Percentiles rank a stretch among this genome's conserved stretches.
Evolutionary conservation across 2,797 vertebrate species (phyloP).

Genomic region (Schizopygopsis pylzovi): DNA sequence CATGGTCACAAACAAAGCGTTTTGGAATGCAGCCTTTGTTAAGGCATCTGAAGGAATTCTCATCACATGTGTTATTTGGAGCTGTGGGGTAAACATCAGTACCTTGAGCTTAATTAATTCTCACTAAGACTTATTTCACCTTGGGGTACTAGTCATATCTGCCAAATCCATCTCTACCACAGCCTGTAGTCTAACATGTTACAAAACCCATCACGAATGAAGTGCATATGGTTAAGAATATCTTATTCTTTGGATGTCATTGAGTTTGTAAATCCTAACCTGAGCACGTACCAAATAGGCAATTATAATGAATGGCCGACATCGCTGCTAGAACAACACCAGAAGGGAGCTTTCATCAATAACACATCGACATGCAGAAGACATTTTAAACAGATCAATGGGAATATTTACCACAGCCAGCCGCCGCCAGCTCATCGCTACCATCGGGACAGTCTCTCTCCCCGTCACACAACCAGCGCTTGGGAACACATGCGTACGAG

Average conservation of each 20-base stretch:
- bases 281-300: conserved; percentile 29
- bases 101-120: conserved; percentile 44
- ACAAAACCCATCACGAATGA: conserved; percentile 13
- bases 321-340: conserved; percentile 25
- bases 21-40: conserved; percentile 94
- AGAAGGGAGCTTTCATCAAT: conserved; percentile 27
- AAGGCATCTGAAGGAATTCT: conserved; percentile 90
- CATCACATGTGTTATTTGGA: conserved; percentile 96
- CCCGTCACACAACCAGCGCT: conserved; percentile 95
- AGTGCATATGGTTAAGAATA: conserved; percentile 3
- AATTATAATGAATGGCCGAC: conserved; percentile 38
- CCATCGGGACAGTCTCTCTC: conserved; percentile 96
- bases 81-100: conserved; percentile 73
- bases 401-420: conserved; percentile 88
- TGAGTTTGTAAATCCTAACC: conserved; percentile 32
- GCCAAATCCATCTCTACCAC: conserved; percentile 8
- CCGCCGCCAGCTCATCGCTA: conserved; percentile 93
- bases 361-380: conserved; percentile 41
- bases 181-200: not conserved
- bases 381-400: conserved; percentile 38
- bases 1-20: conserved; percentile 93
- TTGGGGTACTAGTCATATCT: conserved; percentile 1
- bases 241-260: conserved; percentile 23
- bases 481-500: conserved; percentile 93
- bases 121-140: not conserved